Percentiles rank a stretch among this genome's conserved stretches.
These are phyloP conservation scores for Pyrocephalus nanus DNA, from an alignment of 2,797 vertebrate genomes.

Conservation along the genomic window DNA sequence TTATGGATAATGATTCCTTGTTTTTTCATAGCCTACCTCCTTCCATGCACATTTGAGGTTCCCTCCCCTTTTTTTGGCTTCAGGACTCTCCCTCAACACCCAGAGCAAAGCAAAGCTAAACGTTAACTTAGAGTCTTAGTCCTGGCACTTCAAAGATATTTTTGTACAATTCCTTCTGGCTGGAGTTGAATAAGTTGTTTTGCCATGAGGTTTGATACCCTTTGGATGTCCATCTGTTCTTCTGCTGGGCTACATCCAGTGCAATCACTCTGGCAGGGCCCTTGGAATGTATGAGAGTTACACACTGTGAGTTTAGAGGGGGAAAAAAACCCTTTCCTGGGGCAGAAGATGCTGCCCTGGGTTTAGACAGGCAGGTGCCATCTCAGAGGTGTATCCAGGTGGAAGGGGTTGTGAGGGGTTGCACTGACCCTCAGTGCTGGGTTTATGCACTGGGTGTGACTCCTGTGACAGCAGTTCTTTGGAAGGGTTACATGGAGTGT, in stretches of 20 bases:
- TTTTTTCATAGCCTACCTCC: not conserved
- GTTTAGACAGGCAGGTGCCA: not conserved
- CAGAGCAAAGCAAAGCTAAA: not conserved
- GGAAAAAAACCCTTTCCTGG: not conserved
- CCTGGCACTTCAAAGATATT: not conserved
- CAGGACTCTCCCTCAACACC: not conserved
- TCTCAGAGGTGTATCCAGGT: not conserved
- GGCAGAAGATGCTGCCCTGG: not conserved
- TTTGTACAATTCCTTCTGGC: not conserved
- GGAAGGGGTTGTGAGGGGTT: not conserved
- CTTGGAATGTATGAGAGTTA: not conserved
- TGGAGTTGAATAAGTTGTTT: not conserved
- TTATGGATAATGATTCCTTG: not conserved
- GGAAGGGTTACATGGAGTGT: not conserved
- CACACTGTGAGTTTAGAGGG: fast-evolving
- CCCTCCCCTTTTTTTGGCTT: not conserved
- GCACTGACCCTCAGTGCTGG: fast-evolving
- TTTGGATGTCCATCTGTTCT: fast-evolving
- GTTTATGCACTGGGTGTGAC: not conserved
- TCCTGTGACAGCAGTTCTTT: not conserved
- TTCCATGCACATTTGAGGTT: not conserved
- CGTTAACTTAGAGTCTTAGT: not conserved
- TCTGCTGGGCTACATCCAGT: not conserved
- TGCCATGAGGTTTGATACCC: not conserved
- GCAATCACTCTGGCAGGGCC: not conserved